Percentiles rank a stretch among this genome's conserved stretches.
These are phyloP conservation scores for Busseola fusca DNA, from an alignment of 2,888 invertebrate species.

Conservation along the genomic window DNA sequence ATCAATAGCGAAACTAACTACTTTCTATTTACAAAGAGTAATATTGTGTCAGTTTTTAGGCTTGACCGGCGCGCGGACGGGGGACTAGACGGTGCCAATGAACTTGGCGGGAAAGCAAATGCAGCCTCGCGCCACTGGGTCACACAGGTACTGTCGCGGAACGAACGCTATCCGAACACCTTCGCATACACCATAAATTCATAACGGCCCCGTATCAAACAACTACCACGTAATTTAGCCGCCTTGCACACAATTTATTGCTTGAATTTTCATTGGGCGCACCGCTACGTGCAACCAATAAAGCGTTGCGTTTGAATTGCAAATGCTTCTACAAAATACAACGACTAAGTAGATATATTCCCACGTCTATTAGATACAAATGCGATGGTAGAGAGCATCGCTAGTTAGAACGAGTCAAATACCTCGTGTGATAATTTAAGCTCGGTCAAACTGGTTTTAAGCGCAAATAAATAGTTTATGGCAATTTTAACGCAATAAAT, in stretches of 20 bases:
- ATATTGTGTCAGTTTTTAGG: constrained; percentile 82
- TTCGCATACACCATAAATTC: constrained; percentile 70
- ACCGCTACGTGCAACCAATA: constrained; percentile 69
- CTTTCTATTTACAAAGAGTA: constrained; percentile 84
- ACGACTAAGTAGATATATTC: constrained; percentile 72
- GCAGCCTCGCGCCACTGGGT: constrained; percentile 81
- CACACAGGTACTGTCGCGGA: constrained; percentile 78
- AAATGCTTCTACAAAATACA: constrained; percentile 71
- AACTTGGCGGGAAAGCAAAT: constrained; percentile 86
- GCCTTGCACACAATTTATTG: constrained; percentile 70
- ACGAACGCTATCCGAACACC: constrained; percentile 73
- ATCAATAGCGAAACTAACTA: constrained; percentile 76
- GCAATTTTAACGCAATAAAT: constrained; percentile 69
- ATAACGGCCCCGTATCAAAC: constrained; percentile 64
- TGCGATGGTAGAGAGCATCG: constrained; percentile 59
- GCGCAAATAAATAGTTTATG: constrained; percentile 54
- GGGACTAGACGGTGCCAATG: constrained; percentile 78
- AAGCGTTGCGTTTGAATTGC: constrained; percentile 75
- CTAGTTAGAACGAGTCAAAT: constrained; percentile 55
- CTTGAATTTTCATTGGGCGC: constrained; percentile 72
- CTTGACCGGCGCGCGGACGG: constrained; percentile 67
- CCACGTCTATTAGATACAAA: constrained; percentile 75
- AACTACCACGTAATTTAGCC: constrained; percentile 70
- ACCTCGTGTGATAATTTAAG: constrained; percentile 52
- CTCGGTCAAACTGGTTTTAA: constrained; percentile 54